Conservation (phyloP, 1,140 invertebrate genomes). For the Ylistrum balloti region DNA sequence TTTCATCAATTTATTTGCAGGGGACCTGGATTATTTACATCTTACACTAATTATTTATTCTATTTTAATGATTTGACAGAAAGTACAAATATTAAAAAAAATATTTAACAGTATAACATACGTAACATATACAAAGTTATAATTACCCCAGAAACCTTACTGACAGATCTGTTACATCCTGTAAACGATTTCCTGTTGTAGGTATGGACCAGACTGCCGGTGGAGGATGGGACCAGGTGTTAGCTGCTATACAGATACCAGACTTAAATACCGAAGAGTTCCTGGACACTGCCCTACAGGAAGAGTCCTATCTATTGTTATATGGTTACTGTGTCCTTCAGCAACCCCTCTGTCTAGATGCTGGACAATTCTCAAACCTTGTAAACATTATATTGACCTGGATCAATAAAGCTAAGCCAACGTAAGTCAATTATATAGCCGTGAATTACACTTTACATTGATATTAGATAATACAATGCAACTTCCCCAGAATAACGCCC, state of each 20-base stretch:
- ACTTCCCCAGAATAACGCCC: too few species aligned
- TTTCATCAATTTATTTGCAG: too few species aligned
- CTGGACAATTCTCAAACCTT: conserved; percentile 71
- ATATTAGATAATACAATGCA: too few species aligned
- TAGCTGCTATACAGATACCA: conserved; percentile 77
- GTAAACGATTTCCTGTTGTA: background rate
- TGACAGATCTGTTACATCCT: too few species aligned
- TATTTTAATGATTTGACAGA: too few species aligned
- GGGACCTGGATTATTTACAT: too few species aligned
- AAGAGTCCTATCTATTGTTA: conserved; percentile 76
- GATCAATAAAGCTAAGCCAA: conserved; percentile 75
- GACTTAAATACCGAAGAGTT: conserved; percentile 78
- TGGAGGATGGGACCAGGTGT: conserved; percentile 75
- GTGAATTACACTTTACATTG: too few species aligned
- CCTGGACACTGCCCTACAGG: conserved; percentile 70
- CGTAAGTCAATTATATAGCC: conserved; percentile 64
- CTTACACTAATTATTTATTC: too few species aligned
- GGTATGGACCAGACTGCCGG: conserved; percentile 50
- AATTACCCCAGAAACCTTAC: too few species aligned
- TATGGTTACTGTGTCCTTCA: conserved; percentile 75
- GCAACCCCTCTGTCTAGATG: conserved; percentile 73
- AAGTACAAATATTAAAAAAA: too few species aligned
- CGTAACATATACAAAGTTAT: too few species aligned
- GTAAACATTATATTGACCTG: conserved; percentile 74
- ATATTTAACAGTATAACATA: too few species aligned